Evolutionary conservation across 2,888 invertebrate genomes (phyloP), one percentile per base, ranked within the genome.

Genomic region (Gandaritis pyraliata): DNA sequence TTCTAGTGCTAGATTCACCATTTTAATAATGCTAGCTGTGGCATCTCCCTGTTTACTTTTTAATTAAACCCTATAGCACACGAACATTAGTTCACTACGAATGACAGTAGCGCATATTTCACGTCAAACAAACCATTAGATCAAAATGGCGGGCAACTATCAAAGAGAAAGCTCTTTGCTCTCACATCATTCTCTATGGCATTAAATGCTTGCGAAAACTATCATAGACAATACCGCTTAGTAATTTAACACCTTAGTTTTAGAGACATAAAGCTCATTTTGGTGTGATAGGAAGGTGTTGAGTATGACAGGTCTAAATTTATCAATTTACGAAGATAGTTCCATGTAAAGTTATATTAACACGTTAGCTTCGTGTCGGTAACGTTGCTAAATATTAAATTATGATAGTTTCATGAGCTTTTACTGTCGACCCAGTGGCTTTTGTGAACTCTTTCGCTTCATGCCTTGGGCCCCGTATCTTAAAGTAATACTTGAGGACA

Each of bases 121-220:
- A 89, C 81, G 83, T 82, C 85, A 81, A 76, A 77, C 72, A 74
- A 72, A 74, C 87, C 85, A 90, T 90, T 89, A 90, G 87, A 82
- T 91, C 88, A 91, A 89, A 91, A 90, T 88, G 86, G 90, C 91
- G 90, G 90, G 74, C 80, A 84, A 83, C 79, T 88, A 89, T 89
- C 90, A 90, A 88, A 90, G 89, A 85, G 90, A 90, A 90, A 91
- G 89, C 87, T 83, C 71, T 82, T 75, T 80, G 81, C 86, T 88
- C 89, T 87, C 90, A 87, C 88, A 90, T 88, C 88, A 89, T 87
- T 88, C 87, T 88, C 87, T 85, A 83, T 85, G 85, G 83, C 86
- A 82, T 82, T 81, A 75, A 75, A 75, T 74, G 73, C 81, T 84
- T 76, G 80, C 78, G 73, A 83, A 83, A 83, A 78, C 71, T 70